phyloP scores from a whole-genome alignment of 2,888 invertebrate genomes.

The Rhyacophila evoluta region DNA sequence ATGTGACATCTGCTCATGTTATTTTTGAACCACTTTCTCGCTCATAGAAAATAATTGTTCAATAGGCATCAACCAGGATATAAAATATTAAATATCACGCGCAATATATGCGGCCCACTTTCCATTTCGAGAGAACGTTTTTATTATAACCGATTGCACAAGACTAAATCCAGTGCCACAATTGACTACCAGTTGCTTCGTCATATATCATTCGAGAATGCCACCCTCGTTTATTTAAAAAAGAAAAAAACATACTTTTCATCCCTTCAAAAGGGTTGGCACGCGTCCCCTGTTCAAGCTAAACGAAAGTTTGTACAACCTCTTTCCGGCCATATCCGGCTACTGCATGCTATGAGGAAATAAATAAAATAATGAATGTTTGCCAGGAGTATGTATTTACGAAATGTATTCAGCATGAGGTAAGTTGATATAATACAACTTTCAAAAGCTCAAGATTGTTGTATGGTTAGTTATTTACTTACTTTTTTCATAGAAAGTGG shows the following conservation, averaged over 20 bases:
- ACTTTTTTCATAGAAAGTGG: too few species aligned
- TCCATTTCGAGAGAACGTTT: conserved; percentile 25
- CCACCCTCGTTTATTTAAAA: conserved; percentile 51
- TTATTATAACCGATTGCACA: background rate
- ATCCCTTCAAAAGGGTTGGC: conserved; percentile 45
- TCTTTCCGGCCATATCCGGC: conserved; percentile 46
- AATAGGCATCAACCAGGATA: conserved; percentile 1
- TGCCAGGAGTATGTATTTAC: background rate
- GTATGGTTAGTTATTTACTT: too few species aligned
- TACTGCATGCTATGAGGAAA: conserved; percentile 31
- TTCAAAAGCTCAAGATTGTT: too few species aligned
- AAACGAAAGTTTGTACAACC: conserved; percentile 39
- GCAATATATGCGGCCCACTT: background rate
- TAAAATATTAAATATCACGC: background rate
- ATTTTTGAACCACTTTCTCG: background rate
- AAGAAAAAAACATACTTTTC: conserved; percentile 27
- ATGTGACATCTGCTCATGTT: background rate
- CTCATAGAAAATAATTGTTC: background rate
- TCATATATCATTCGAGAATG: conserved; percentile 50
- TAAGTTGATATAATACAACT: too few species aligned
- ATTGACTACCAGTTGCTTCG: conserved; percentile 52
- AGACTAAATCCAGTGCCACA: conserved; percentile 37
- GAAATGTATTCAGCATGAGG: too few species aligned
- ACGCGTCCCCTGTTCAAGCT: conserved; percentile 35
- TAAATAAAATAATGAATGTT: conserved; percentile 29